These are phyloP conservation scores for Entomobrya multifasciata DNA, from an alignment of 2,888 invertebrate genomes.

Conservation along the genomic window DNA sequence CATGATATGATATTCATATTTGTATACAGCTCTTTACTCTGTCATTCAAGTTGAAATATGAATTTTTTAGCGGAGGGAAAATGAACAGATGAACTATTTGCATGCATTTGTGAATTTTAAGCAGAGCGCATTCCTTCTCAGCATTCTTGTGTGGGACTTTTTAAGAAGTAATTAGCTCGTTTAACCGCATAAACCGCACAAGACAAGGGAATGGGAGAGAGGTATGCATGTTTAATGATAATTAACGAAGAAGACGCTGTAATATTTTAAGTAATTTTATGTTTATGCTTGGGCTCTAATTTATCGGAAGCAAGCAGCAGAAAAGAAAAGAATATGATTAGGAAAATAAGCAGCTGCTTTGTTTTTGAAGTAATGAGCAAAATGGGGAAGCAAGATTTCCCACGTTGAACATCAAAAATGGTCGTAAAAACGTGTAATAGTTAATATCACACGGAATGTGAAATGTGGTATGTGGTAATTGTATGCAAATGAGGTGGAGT, in stretches of 20 bases:
- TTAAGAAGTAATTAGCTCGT: neutral
- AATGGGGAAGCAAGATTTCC: neutral
- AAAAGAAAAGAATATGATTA: neutral
- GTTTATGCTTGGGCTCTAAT: neutral
- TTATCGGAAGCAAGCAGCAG: neutral
- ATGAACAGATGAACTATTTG: too few relatives aligned
- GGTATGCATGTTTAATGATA: neutral
- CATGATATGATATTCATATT: too few relatives aligned
- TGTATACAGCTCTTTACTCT: too few relatives aligned
- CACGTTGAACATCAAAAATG: constrained; percentile 3
- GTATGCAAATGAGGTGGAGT: constrained; percentile 16
- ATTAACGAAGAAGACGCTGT: neutral
- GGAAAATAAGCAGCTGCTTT: too few relatives aligned
- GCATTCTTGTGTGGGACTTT: neutral
- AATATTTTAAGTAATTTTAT: neutral
- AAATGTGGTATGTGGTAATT: neutral
- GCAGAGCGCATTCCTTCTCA: too few relatives aligned
- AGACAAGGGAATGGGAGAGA: neutral
- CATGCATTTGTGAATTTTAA: too few relatives aligned
- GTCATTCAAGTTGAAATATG: too few relatives aligned
- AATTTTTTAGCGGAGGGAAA: too few relatives aligned
- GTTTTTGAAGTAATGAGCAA: neutral
- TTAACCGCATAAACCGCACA: neutral
- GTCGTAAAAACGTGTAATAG: neutral
- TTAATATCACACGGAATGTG: neutral